Percentiles rank a stretch among this genome's conserved stretches.
Conservation (phyloP, 2,113 vertebrate genomes). For the Trinectes maculatus region DNA sequence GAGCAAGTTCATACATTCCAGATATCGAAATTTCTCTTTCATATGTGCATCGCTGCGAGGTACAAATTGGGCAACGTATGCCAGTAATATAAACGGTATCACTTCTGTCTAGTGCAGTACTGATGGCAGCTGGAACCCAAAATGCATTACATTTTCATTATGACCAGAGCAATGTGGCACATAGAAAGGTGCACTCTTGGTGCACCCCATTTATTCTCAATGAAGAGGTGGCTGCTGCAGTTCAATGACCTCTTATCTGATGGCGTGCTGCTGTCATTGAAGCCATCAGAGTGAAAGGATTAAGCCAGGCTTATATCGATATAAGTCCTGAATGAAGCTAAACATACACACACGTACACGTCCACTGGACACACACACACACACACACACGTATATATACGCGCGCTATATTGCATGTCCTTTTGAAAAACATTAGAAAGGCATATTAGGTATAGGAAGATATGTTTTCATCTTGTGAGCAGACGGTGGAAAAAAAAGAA, state of each 20-base stretch:
- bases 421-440: conserved; percentile 71
- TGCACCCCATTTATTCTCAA: conserved; percentile 83
- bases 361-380: conserved; percentile 14
- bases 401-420: conserved; percentile 48
- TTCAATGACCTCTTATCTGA: conserved; percentile 85
- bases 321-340: conserved; percentile 74
- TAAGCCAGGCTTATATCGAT: conserved; percentile 81
- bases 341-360: conserved; percentile 48
- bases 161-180: conserved; percentile 74
- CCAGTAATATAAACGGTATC: conserved; percentile 66
- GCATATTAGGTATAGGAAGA: conserved; percentile 74
- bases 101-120: conserved; percentile 47
- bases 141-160: conserved; percentile 85
- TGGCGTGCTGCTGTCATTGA: conserved; percentile 80
- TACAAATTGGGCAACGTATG: conserved; percentile 70
- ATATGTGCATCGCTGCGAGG: conserved; percentile 44
- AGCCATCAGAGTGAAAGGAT: conserved; percentile 84
- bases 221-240: conserved; percentile 81
- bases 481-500: conserved; percentile 70
- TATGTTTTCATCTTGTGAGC: conserved; percentile 78
- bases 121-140: conserved; percentile 69
- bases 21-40: conserved; percentile 54
- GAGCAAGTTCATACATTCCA: conserved; percentile 37
- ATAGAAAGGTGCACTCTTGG: conserved; percentile 79
- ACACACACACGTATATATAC: conserved; percentile 16